Percentiles rank a stretch among this genome's conserved stretches.
Evolutionary conservation across 1,140 invertebrate species (phyloP).

Genomic region (Aphis gossypii): DNA sequence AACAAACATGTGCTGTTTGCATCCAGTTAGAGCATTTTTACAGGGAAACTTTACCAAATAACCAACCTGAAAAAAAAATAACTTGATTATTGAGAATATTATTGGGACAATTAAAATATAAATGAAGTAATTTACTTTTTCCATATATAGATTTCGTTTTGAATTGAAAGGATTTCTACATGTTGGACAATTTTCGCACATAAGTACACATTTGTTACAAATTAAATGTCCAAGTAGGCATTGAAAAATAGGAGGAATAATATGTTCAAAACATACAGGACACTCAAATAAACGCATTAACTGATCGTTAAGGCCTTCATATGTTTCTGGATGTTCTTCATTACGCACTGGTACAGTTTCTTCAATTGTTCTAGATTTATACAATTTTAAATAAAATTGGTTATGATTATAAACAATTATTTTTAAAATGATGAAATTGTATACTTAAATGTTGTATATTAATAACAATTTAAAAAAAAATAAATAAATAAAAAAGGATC

Average conservation of each 20-base stretch:
- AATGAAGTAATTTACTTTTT: slow-evolving; percentile 59
- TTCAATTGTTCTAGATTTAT: not conserved
- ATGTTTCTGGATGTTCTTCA: slow-evolving; percentile 58
- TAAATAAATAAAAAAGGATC: no score
- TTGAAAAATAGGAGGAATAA: slow-evolving; percentile 62
- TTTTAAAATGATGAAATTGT: not conserved
- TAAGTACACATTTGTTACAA: slow-evolving; percentile 60
- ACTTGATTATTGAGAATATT: not conserved
- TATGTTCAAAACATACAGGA: slow-evolving; percentile 63
- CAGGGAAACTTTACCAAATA: slow-evolving; percentile 61
- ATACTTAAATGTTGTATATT: not conserved
- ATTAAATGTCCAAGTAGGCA: slow-evolving; percentile 61
- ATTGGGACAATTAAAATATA: not conserved
- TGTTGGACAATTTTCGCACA: slow-evolving; percentile 60
- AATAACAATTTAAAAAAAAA: no score
- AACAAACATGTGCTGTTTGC: slow-evolving; percentile 59
- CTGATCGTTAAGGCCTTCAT: slow-evolving; percentile 59
- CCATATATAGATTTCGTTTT: slow-evolving; percentile 61
- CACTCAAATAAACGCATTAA: slow-evolving; percentile 61
- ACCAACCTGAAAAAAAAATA: slow-evolving; percentile 59
- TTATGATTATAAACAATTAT: not conserved
- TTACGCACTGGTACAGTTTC: not conserved
- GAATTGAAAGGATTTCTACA: slow-evolving; percentile 61
- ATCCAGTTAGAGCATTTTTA: slow-evolving; percentile 61
- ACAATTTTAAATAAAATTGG: not conserved